Evolutionary conservation across 2,888 invertebrate species (phyloP).

Genomic region (Melangyna quadrimaculata): DNA sequence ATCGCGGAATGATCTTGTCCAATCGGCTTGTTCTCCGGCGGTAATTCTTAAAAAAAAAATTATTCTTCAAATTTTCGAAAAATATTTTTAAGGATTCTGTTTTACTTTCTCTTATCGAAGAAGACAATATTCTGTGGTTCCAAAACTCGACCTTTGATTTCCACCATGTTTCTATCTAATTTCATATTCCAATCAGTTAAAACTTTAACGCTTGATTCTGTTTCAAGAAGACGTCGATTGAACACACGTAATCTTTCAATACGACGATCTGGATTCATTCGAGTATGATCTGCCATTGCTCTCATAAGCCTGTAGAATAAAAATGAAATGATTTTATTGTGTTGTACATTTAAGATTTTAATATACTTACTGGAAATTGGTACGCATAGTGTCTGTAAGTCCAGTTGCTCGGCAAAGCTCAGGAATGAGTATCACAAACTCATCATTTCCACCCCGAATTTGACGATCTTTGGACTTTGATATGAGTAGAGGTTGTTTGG

Average conservation of each 20-base stretch:
- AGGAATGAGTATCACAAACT: slow-evolving; percentile 88
- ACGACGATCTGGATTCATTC: slow-evolving; percentile 88
- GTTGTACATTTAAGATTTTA: background rate
- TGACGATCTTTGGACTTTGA: slow-evolving; percentile 87
- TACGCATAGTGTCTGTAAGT: slow-evolving; percentile 86
- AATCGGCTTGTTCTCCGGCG: slow-evolving; percentile 86
- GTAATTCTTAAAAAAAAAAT: slow-evolving; percentile 72
- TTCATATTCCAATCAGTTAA: slow-evolving; percentile 88
- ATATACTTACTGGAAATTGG: slow-evolving; percentile 84
- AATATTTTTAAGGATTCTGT: background rate
- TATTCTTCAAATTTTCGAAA: background rate
- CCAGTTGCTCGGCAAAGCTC: slow-evolving; percentile 94
- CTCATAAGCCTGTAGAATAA: slow-evolving; percentile 82
- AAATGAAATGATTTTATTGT: background rate
- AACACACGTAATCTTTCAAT: slow-evolving; percentile 87
- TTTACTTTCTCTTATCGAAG: slow-evolving; percentile 78
- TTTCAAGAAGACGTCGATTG: slow-evolving; percentile 84
- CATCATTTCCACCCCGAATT: slow-evolving; percentile 85
- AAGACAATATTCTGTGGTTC: slow-evolving; percentile 85
- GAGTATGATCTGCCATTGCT: slow-evolving; percentile 88
- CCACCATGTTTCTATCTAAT: slow-evolving; percentile 84
- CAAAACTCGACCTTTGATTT: slow-evolving; percentile 86
- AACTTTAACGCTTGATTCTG: slow-evolving; percentile 83
- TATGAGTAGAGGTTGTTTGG: slow-evolving; percentile 89
- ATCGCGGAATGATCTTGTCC: slow-evolving; percentile 87